Percentiles rank a stretch among this genome's conserved stretches.
Evolutionary conservation across 1,140 invertebrate species (phyloP).

Genomic region (Apocrypta bakeri): DNA sequence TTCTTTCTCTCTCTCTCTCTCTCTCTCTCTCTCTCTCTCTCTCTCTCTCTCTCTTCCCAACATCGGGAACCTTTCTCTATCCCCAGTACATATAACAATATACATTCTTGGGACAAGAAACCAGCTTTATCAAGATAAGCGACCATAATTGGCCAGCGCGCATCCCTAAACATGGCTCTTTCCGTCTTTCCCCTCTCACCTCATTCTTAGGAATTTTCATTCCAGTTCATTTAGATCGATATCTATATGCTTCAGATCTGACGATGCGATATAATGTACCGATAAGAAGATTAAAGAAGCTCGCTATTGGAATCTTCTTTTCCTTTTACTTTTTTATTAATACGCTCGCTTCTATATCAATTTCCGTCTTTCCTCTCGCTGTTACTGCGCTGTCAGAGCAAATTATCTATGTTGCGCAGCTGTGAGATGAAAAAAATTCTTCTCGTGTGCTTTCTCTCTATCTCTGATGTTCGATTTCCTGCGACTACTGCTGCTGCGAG

Average conservation of each 20-base stretch:
- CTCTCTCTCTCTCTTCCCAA: too few relatives aligned
- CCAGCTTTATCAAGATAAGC: background rate
- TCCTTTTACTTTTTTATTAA: conserved; percentile 12
- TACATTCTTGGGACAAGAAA: background rate
- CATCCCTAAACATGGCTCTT: background rate
- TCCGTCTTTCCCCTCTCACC: background rate
- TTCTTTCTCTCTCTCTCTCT: too few relatives aligned
- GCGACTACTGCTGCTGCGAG: background rate
- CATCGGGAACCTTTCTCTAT: background rate
- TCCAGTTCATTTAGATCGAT: background rate
- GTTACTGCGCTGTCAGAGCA: background rate
- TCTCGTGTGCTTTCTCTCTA: background rate
- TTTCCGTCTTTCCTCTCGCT: conserved; percentile 23
- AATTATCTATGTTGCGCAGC: background rate
- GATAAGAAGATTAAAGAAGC: conserved; percentile 31
- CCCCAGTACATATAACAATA: background rate
- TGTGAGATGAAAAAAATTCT: background rate
- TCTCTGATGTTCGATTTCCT: conserved; percentile 20
- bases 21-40: too few relatives aligned
- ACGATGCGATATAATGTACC: conserved; percentile 26
- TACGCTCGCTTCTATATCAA: conserved; percentile 15
- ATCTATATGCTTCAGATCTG: conserved; percentile 12
- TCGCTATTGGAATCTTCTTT: background rate
- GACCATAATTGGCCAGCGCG: background rate
- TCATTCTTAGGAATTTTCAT: conserved; percentile 1